Conservation (phyloP, 2,888 invertebrate genomes). For the Biston stratarius region DNA sequence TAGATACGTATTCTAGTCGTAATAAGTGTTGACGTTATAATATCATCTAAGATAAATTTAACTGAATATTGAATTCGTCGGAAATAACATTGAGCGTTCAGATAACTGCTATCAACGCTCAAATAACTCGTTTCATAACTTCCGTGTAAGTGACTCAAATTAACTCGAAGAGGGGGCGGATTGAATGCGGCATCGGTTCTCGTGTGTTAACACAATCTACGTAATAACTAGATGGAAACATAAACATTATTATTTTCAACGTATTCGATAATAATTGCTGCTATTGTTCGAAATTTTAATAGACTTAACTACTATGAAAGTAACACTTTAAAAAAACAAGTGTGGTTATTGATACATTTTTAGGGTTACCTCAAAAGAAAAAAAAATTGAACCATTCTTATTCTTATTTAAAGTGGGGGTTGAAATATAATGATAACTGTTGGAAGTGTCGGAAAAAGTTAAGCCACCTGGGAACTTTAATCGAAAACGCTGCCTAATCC, state of each 20-base stretch:
- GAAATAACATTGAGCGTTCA: constrained; percentile 1
- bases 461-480: no score
- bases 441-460: no score
- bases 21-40: no score
- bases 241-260: neutral
- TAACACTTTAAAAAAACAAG: no score
- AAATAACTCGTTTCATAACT: constrained; percentile 9
- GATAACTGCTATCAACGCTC: constrained; percentile 7
- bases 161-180: constrained; percentile 8
- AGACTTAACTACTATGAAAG: neutral
- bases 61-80: neutral
- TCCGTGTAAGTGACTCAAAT: constrained; percentile 7
- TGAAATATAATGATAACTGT: no score
- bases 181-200: constrained; percentile 3
- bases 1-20: no score
- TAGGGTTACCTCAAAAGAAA: no score
- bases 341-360: no score
- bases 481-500: no score
- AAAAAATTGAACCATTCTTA: no score
- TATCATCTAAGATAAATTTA: neutral
- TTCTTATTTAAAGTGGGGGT: no score
- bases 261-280: neutral
- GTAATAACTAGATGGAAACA: constrained; percentile 3
- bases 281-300: neutral
- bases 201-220: constrained; percentile 1